Evolutionary conservation across 2,113 vertebrate genomes (phyloP), one percentile per base, ranked within the genome.

Genomic region (Zosterops lateralis): DNA sequence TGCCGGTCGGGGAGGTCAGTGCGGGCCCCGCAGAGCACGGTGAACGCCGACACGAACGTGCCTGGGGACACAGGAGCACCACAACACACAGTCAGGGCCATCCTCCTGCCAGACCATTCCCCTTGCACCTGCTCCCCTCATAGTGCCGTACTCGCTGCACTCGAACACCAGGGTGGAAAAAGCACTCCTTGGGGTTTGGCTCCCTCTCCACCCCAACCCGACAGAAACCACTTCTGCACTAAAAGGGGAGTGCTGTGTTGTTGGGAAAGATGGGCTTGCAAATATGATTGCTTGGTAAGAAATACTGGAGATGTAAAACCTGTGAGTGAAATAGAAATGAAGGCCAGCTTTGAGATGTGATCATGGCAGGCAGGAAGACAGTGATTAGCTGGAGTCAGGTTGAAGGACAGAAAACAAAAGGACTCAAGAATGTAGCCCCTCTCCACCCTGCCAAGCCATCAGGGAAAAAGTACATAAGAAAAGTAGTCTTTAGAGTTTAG

Each of bases 31-130:
- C 99, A 99, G 84, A 99, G 97, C 97, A 99, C 99, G 0, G 99
- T 98, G 95, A 99, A 99, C 24, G 99, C 99, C 0, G 99, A 99
- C 94, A 99, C 97, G 74, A 99, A 99, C 0, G 99, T 99, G 29
- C 99, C 99, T 99, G 96, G 15, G 83, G 92, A 91, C 67, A 94
- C 25, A 95, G 26, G 25, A 87, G 71, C 64, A 80, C 45, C 24
- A 87, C 71, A 86, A 56, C 1, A 3, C 7, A 17, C 42, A 8
- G 28, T 84, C 64, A 90, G 90, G 74, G 36, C n/a, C 44, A 54
- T 50, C 68, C 83, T 44, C 4, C 0, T 21, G 38, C 19, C 74
- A 51, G 3, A 5, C 7, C 62, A 11, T 42, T 18, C 45, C 72
- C n/a, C 34, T 53, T 0, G 29, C 14, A 12, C 3, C 26, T 14